Conservation (phyloP, 2,113 vertebrate species). For the Anser brachyrhynchus region DNA sequence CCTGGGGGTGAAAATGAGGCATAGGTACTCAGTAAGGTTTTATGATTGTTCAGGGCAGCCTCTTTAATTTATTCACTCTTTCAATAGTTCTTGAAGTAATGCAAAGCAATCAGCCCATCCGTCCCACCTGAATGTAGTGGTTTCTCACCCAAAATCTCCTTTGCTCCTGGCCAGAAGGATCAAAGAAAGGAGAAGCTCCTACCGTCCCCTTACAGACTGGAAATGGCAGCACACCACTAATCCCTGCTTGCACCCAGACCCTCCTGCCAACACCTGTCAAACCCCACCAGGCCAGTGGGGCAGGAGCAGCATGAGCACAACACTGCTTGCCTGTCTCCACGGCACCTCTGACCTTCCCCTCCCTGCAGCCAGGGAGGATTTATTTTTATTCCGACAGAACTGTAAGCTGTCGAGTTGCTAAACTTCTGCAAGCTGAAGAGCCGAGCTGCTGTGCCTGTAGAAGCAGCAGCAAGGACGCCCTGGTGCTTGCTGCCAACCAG, state of each 20-base stretch:
- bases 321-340: not conserved
- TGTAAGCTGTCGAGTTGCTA: not conserved
- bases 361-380: not conserved
- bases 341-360: not conserved
- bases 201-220: not conserved
- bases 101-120: not conserved
- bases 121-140: rapidly evolving
- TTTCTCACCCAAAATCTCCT: not conserved
- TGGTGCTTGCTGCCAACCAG: not conserved
- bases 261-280: not conserved
- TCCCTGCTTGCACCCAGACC: not conserved
- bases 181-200: not conserved
- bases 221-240: not conserved
- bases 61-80: not conserved
- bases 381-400: not conserved
- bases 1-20: too few relatives aligned
- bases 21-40: too few relatives aligned
- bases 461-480: not conserved
- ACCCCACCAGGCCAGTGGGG: not conserved
- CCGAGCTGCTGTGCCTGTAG: not conserved
- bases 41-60: not conserved
- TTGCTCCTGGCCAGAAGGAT: not conserved
- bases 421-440: not conserved
- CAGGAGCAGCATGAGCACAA: not conserved
- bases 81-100: not conserved